Evolutionary conservation across 2,113 vertebrate species (phyloP), one percentile per base, ranked within the genome.

Genomic region (Dryoscopus gambensis): DNA sequence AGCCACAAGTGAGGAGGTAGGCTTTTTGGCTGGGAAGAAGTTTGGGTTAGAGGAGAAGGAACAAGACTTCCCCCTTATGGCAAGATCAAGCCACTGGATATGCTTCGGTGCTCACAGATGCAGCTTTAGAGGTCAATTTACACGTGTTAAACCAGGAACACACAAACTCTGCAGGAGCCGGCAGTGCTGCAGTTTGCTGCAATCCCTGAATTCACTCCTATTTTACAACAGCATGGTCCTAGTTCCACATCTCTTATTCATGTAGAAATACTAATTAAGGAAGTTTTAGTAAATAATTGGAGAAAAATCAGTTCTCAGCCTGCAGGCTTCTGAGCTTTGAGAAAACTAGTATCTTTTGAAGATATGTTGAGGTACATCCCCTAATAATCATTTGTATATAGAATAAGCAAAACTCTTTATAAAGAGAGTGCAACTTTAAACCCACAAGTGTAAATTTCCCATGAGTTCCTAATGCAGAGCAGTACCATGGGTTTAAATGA

Each of bases 11-110:
- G 22, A 78, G 47, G 22, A 65, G 16, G 23, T 30, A 80, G 59
- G 27, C 33, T 50, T 31, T 84, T 80, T 28, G 52, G 21, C 64
- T 82, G 50, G 46, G 8, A 30, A 46, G 8, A 30, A 46, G 24
- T 77, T 79, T 89, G 64, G 16, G 39, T 80, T 67, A 70, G 21
- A 68, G 47, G 20, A 75, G n/a, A 90, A 95, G 89, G 90, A 95
- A 65, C 90, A 89, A 96, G 94, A 70, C 86, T 97, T 95, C 88
- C 83, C 92, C 83, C 95, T 95, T 74, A 95, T 81, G 94, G 83
- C 71, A 92, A 81, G 46, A 89, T 42, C 35, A 84, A 86, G 90
- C 68, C 93, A 75, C 39, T 42, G 40, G 89, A 68, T 74, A 42
- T 12, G 8, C 39, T 63, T 44, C 35, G 68, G 42, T 92, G 68